Conservation (phyloP, 2,888 invertebrate genomes). For the Chydorus sphaericus region DNA sequence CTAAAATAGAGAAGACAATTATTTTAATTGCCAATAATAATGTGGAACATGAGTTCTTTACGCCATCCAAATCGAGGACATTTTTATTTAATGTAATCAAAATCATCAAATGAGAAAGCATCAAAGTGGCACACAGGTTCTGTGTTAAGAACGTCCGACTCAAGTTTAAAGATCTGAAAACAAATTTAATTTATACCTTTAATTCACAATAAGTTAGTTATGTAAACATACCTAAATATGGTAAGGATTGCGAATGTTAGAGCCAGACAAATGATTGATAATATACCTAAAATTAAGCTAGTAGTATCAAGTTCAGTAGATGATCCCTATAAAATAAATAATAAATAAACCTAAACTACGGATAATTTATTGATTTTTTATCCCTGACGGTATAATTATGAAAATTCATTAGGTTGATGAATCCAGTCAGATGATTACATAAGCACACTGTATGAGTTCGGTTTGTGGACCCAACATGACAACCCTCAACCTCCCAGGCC, state of each 20-base stretch:
- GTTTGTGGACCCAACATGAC: conserved; percentile 24
- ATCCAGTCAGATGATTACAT: conserved; percentile 29
- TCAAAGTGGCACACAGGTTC: conserved; percentile 35
- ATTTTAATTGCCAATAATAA: too few relatives aligned
- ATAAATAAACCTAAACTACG: background rate
- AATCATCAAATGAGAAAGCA: conserved; percentile 35
- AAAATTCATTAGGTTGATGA: conserved; percentile 30
- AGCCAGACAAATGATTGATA: conserved; percentile 17
- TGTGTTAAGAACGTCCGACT: conserved; percentile 39
- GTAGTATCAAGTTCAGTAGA: conserved; percentile 21
- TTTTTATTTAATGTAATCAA: conserved; percentile 24
- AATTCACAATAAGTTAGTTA: background rate
- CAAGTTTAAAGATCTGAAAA: conserved; percentile 14
- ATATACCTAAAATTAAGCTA: conserved; percentile 20
- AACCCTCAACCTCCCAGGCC: conserved; percentile 22
- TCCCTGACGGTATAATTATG: too few relatives aligned
- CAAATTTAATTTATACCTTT: too few relatives aligned
- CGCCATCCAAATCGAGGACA: conserved; percentile 18
- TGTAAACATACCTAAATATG: conserved; percentile 28
- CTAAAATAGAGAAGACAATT: too few relatives aligned
- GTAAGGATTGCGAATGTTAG: conserved; percentile 23
- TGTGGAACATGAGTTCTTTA: too few relatives aligned
- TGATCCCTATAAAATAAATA: conserved; percentile 20
- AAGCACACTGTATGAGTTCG: conserved; percentile 27
- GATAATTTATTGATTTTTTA: background rate